Evolutionary conservation across 2,113 vertebrate species (phyloP).

Genomic region (Oreocharis arfaki): DNA sequence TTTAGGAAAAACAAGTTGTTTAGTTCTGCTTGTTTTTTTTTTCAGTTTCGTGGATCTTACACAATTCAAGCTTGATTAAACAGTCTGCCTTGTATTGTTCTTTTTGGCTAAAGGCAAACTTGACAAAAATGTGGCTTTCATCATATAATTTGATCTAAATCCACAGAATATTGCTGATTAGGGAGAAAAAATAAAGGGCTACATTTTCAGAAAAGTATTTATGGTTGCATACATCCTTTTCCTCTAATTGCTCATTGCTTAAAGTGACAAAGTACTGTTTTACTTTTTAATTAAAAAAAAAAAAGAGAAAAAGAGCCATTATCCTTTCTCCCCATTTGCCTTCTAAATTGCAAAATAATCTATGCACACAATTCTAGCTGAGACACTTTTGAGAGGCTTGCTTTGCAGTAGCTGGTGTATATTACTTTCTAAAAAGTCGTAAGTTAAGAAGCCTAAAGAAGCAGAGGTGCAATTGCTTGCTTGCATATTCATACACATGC

Average conservation of each 20-base stretch:
- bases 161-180: neutral
- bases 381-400: neutral
- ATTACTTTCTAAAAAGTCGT: neutral
- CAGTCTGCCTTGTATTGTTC: neutral
- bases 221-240: neutral
- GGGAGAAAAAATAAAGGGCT: neutral
- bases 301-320: neutral
- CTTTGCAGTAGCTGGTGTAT: neutral
- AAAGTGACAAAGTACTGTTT: neutral
- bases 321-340: neutral
- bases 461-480: neutral
- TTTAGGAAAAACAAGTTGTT: neutral
- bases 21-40: neutral
- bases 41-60: neutral
- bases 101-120: rapidly evolving
- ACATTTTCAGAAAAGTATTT: neutral
- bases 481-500: neutral
- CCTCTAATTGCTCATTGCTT: neutral
- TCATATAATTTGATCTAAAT: neutral
- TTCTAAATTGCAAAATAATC: neutral
- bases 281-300: neutral
- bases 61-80: neutral
- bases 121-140: neutral
- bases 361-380: neutral
- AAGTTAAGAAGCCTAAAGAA: neutral